Conservation (phyloP, 2,888 invertebrate species). For the Sialis fuliginosa region DNA sequence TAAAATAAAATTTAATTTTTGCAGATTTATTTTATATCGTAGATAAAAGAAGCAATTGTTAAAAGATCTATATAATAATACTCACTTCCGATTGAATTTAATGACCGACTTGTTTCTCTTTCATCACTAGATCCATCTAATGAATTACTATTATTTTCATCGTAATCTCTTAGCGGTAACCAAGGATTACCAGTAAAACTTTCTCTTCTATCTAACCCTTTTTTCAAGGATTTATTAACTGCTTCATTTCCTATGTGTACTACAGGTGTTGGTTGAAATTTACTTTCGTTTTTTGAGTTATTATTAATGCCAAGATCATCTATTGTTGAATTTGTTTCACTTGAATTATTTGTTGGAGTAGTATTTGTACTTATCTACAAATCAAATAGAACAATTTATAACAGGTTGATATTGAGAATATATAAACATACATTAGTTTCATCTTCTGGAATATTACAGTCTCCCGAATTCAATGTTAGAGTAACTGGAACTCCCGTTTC, state of each 20-base stretch:
- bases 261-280: conserved; percentile 23
- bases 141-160: background rate
- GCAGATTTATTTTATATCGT: too few relatives aligned
- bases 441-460: conserved; percentile 50
- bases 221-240: conserved; percentile 11
- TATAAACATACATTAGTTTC: conserved; percentile 2
- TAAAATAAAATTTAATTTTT: background rate
- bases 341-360: conserved; percentile 6
- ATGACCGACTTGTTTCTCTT: conserved; percentile 37
- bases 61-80: background rate
- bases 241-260: conserved; percentile 24
- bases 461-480: conserved; percentile 56
- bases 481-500: conserved; percentile 56
- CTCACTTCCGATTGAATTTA: conserved; percentile 20
- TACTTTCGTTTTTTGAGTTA: conserved; percentile 7
- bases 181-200: conserved; percentile 10
- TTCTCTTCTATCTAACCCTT: conserved; percentile 8
- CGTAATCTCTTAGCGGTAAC: background rate
- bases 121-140: conserved; percentile 22
- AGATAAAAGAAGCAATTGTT: background rate
- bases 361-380: background rate
- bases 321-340: conserved; percentile 8
- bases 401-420: conserved; percentile 3
- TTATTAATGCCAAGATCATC: background rate
- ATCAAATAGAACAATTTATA: background rate